A percentile compares a stretch with the other conserved stretches of the same genome.
Evolutionary conservation across 1,140 invertebrate genomes (phyloP).

Genomic region (Drosophila paulistorum): DNA sequence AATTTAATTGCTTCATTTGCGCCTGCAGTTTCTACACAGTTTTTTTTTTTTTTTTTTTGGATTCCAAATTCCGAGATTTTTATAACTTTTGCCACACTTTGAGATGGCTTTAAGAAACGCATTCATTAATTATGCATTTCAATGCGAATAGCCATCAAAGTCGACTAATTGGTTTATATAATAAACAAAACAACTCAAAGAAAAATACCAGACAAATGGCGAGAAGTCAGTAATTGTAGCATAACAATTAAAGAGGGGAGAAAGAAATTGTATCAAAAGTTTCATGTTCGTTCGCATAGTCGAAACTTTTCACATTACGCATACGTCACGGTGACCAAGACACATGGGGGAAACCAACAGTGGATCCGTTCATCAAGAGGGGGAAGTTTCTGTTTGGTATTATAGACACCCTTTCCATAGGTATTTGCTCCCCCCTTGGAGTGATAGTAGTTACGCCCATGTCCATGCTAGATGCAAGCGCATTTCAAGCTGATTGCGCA

Average conservation of each 20-base stretch:
- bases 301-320: neutral
- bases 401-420: too few species aligned
- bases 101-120: slow-evolving; percentile 34
- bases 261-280: slow-evolving; percentile 5
- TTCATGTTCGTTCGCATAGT: neutral
- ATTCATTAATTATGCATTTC: slow-evolving; percentile 76
- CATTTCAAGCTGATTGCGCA: slow-evolving; percentile 4
- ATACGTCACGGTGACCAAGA: neutral
- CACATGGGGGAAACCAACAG: neutral
- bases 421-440: too few species aligned
- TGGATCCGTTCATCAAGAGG: neutral
- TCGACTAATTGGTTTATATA: slow-evolving; percentile 73
- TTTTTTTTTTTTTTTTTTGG: slow-evolving; percentile 6
- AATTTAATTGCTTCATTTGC: slow-evolving; percentile 80
- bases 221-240: slow-evolving; percentile 10
- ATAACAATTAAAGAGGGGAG: slow-evolving; percentile 1
- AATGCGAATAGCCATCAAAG: slow-evolving; percentile 67
- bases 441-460: too few species aligned
- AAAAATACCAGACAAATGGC: neutral
- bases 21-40: slow-evolving; percentile 38
- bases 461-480: neutral
- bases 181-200: slow-evolving; percentile 17
- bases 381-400: too few species aligned
- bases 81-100: slow-evolving; percentile 58
- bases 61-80: slow-evolving; percentile 22